These are phyloP conservation scores for Lophochroa leadbeateri DNA, from an alignment of 2,113 vertebrate species.

Conservation along the genomic window DNA sequence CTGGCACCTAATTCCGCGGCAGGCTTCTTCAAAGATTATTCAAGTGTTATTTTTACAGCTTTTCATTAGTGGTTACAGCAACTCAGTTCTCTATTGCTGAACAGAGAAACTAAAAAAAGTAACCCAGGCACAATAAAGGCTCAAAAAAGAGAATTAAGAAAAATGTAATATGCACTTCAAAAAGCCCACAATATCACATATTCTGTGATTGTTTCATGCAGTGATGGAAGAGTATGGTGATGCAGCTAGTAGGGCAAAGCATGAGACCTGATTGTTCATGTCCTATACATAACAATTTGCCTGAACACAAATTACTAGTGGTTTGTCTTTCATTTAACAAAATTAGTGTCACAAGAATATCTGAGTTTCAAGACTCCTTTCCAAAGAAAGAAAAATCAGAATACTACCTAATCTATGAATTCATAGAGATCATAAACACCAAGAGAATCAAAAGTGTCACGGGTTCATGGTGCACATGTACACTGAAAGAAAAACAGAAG, in stretches of 20 bases:
- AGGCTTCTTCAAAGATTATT: neutral
- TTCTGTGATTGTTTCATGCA: neutral
- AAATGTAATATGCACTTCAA: neutral
- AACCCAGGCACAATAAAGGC: neutral
- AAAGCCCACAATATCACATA: rapidly evolving
- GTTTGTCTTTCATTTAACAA: neutral
- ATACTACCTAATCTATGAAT: neutral
- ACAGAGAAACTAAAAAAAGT: neutral
- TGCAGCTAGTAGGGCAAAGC: neutral
- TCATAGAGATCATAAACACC: neutral
- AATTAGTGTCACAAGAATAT: neutral
- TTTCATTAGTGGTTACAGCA: neutral
- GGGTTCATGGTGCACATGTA: rapidly evolving
- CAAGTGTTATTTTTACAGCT: neutral
- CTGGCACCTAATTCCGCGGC: neutral
- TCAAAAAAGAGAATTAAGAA: neutral
- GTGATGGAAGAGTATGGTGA: neutral
- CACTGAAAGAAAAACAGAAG: neutral
- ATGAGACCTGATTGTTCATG: neutral
- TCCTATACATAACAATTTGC: neutral
- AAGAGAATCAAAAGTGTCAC: neutral
- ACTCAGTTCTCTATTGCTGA: neutral
- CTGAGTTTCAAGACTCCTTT: neutral
- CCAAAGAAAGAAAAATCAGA: neutral
- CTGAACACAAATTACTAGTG: neutral